Conservation (phyloP, 2,888 invertebrate genomes). For the Encarsia formosa region DNA sequence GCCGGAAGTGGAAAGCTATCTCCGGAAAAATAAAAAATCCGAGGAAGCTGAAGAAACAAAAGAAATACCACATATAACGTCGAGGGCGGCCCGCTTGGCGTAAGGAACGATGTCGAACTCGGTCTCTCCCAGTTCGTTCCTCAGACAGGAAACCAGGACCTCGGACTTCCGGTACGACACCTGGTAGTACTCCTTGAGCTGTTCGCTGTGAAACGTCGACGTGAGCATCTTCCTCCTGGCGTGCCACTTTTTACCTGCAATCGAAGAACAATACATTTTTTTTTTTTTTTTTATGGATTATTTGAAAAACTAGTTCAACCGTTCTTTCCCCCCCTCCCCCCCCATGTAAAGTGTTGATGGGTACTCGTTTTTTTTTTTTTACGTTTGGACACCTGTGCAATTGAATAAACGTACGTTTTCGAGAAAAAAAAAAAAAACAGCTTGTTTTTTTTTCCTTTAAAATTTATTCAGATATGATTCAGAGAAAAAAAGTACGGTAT, state of each 20-base stretch:
- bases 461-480: too few species aligned
- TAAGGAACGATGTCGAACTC: constrained; percentile 45
- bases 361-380: too few species aligned
- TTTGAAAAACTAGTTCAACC: too few species aligned
- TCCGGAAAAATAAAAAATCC: background rate
- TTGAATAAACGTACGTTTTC: too few species aligned
- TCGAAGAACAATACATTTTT: background rate
- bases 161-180: constrained; percentile 35
- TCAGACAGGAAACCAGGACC: constrained; percentile 40
- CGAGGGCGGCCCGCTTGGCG: constrained; percentile 46
- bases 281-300: too few species aligned
- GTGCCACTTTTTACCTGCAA: constrained; percentile 44
- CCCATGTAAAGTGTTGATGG: too few species aligned
- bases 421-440: too few species aligned
- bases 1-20: background rate
- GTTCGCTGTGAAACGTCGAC: constrained; percentile 44
- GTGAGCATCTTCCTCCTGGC: constrained; percentile 45
- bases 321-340: too few species aligned
- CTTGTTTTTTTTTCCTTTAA: too few species aligned
- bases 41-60: background rate
- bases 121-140: constrained; percentile 37
- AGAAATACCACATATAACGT: constrained; percentile 44
- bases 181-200: constrained; percentile 41
- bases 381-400: too few species aligned
- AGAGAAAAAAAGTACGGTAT: too few species aligned